Percentiles rank a stretch among this genome's conserved stretches.
phyloP scores from a whole-genome alignment of 2,888 invertebrate genomes.

The Cantharis nigra region DNA sequence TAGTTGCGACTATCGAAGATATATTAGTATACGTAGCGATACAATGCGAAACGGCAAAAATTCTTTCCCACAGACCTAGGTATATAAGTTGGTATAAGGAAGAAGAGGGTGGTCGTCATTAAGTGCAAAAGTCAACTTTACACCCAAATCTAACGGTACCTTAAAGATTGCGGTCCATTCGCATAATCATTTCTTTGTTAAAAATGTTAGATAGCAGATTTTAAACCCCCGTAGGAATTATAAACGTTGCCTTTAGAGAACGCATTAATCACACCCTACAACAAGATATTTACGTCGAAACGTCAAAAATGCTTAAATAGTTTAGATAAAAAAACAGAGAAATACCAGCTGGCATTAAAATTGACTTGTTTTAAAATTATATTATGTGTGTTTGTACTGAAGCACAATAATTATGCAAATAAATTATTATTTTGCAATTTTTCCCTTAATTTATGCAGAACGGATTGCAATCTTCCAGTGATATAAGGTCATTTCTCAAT shows the following conservation, averaged over 20 bases:
- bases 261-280: conserved; percentile 42
- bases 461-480: not conserved
- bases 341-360: conserved; percentile 2
- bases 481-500: not conserved
- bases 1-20: conserved; percentile 17
- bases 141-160: conserved; percentile 40
- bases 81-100: conserved; percentile 5
- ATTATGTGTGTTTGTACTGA: not conserved
- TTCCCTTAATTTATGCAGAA: not conserved
- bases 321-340: conserved; percentile 18
- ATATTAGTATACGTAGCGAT: conserved; percentile 10
- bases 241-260: conserved; percentile 35
- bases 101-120: conserved; percentile 13
- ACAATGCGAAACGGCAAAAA: conserved; percentile 15
- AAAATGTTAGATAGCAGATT: conserved; percentile 40
- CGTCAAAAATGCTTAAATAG: conserved; percentile 26
- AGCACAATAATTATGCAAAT: not conserved
- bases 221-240: conserved; percentile 40
- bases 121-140: conserved; percentile 41
- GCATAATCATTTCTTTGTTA: conserved; percentile 40
- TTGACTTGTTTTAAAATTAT: not conserved
- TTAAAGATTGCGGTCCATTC: conserved; percentile 33
- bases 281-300: conserved; percentile 37
- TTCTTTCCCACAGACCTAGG: conserved; percentile 25
- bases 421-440: not conserved